Base-by-base conservation (phyloP, 1,140 invertebrate genomes). In the Agrilus planipennis region DNA sequence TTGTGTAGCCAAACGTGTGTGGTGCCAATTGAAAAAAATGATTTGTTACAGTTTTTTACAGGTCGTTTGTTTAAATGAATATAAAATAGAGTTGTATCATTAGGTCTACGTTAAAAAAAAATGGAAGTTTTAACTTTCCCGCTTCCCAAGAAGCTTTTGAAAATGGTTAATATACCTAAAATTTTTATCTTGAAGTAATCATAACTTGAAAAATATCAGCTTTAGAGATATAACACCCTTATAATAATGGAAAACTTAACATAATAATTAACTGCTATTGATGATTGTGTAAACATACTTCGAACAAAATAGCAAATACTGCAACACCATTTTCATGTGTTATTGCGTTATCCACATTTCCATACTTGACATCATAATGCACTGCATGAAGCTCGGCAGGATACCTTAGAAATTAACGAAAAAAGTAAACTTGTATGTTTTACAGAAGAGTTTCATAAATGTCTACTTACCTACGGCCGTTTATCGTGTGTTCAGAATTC, bases 401-500 rank as follows among this genome's bases (percentile, higher is more conserved):
- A 45, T 66, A 71, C 34, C 72, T 70, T 37, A 10, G 34, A 32
- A 28, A 28, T 15, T 30, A 20, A 16, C 30, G 20, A 25, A 23
- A n/a, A n/a, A n/a, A n/a, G n/a, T 39, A 38, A n/a, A 30, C 9
- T 30, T 18, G 22, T 41, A 20, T 32, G 14, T 19, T 16, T 17
- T 20, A 21, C 1, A 32, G 20, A 12, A 9, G 9, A 40, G 21
- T 30, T 6, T 27, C 29, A 12, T 23, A 23, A 21, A 38, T 17
- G n/a, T 29, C 22, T 32, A 31, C 17, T 47, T 51, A 67, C 65
- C 64, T 64, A 22, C 64, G 58, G 15, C 61, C 64, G 38, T 77
- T 69, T 23, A 88, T 67, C 0, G 71, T 77, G 53, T 88, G 84
- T 54, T 88, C 84, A 0, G 80, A 80, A 35, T 73, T 70, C 79